phyloP scores from a whole-genome alignment of 2,113 vertebrate genomes.

The Eublepharis macularius region DNA sequence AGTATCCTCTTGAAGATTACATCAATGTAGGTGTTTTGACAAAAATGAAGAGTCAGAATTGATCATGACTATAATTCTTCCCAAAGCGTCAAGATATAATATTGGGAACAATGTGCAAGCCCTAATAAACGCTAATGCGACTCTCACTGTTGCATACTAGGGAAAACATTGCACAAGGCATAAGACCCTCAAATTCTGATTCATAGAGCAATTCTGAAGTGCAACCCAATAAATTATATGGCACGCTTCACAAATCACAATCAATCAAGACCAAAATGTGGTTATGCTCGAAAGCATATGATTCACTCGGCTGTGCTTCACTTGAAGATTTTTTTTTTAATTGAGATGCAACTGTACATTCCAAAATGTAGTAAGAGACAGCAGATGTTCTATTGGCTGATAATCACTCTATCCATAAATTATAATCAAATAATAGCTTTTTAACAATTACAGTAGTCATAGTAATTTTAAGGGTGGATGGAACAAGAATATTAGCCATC shows the following conservation, averaged over 20 bases:
- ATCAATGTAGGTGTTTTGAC: conserved; percentile 55
- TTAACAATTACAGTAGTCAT: conserved; percentile 80
- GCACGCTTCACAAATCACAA: conserved; percentile 58
- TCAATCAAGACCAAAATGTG: conserved; percentile 61
- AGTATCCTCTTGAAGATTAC: conserved; percentile 30
- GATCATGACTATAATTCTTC: conserved; percentile 26
- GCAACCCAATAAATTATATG: conserved; percentile 55
- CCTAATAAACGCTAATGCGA: conserved; percentile 50
- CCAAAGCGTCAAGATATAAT: conserved; percentile 34
- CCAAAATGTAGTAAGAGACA: conserved; percentile 73
- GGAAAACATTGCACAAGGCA: conserved; percentile 53
- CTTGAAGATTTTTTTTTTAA: conserved; percentile 71
- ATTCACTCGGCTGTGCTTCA: conserved; percentile 56
- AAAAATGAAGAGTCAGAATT: conserved; percentile 42
- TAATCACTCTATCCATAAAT: conserved; percentile 75
- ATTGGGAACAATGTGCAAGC: conserved; percentile 34
- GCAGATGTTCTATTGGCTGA: conserved; percentile 70
- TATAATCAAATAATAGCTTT: conserved; percentile 78
- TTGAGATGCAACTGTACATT: conserved; percentile 61
- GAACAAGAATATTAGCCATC: conserved; percentile 74
- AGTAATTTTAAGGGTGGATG: conserved; percentile 81
- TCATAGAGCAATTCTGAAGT: conserved; percentile 60
- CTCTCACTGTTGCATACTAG: conserved; percentile 17
- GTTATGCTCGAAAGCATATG: conserved; percentile 65
- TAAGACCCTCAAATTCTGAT: conserved; percentile 35